Percentiles rank a stretch among this genome's conserved stretches.
phyloP scores from a whole-genome alignment of 2,888 invertebrate genomes.

The Taenaris catops region DNA sequence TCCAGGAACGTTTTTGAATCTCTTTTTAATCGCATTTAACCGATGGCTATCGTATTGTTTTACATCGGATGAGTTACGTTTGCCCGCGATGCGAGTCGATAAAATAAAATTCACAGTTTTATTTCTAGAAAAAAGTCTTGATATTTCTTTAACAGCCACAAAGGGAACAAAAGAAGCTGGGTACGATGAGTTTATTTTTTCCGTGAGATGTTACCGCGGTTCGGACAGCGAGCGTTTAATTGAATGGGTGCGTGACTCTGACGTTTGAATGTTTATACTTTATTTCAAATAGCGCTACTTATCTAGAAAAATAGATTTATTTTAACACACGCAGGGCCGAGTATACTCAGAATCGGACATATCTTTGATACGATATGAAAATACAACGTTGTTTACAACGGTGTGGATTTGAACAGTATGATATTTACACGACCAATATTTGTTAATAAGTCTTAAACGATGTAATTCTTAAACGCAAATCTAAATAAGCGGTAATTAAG shows the following conservation, averaged over 20 bases:
- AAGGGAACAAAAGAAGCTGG: conserved; percentile 47
- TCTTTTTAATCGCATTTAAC: conserved; percentile 55
- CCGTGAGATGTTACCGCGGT: conserved; percentile 53
- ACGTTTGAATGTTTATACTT: no score
- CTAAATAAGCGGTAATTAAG: no score
- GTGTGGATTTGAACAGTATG: no score
- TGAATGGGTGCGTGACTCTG: conserved; percentile 61
- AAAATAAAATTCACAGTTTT: conserved; percentile 61
- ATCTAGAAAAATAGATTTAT: no score
- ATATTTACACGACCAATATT: no score
- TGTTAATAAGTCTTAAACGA: no score
- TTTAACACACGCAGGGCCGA: no score
- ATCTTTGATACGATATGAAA: no score
- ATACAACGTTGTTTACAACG: no score
- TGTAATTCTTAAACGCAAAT: no score
- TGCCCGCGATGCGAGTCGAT: conserved; percentile 50
- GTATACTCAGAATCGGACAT: no score
- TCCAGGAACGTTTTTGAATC: conserved; percentile 46
- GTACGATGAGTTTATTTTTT: conserved; percentile 45
- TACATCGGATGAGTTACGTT: conserved; percentile 63
- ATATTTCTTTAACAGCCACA: conserved; percentile 69
- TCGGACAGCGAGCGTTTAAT: conserved; percentile 58
- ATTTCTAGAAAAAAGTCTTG: conserved; percentile 46
- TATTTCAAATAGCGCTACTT: no score
- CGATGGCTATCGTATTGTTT: conserved; percentile 70